Evolutionary conservation across 2,113 vertebrate species (phyloP), one percentile per base, ranked within the genome.

Genomic region (Colinus virginianus): DNA sequence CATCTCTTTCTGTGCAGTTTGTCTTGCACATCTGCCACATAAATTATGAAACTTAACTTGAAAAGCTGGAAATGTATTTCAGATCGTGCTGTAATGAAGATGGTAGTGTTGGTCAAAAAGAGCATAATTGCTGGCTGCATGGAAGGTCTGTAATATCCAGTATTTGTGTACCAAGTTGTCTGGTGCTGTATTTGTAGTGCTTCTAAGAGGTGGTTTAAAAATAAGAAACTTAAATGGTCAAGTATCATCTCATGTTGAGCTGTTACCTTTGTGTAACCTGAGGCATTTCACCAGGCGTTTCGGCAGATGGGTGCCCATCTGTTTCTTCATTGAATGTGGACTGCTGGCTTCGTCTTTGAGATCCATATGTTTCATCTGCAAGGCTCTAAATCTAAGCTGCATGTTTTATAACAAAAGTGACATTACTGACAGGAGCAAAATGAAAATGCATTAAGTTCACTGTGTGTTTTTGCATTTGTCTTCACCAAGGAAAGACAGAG

Each of bases 11-110:
- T 95, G 38, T 97, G 89, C 92, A 96, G 94, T 97, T 97, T 96
- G 96, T 93, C 90, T 97, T 97, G 95, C 78, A 97, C 96, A 97
- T 98, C 96, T 98, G 96, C 95, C 97, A 92, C 77, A 88, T 97
- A 97, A 97, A 97, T 97, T 97, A 95, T 91, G 94, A 89, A 97
- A 86, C 77, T 92, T 93, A 94, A 84, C 94, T 97, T 97, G 94
- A 96, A 97, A 97, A 96, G 67, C 78, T 97, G 94, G 94, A 96
- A 93, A 83, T 94, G 76, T 83, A 89, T 95, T 83, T 97, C 80
- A 91, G 38, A 76, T 93, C 71, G 66, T 96, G 59, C 63, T 0
- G 3, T 87, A 79, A 85, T 72, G 56, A 80, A 78, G 64, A 43
- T n/a, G 5, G 38, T 92, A 51, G 63, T 2, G 2, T 79, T 88